phyloP scores from a whole-genome alignment of 2,888 invertebrate genomes.

The Phytoseiulus persimilis region DNA sequence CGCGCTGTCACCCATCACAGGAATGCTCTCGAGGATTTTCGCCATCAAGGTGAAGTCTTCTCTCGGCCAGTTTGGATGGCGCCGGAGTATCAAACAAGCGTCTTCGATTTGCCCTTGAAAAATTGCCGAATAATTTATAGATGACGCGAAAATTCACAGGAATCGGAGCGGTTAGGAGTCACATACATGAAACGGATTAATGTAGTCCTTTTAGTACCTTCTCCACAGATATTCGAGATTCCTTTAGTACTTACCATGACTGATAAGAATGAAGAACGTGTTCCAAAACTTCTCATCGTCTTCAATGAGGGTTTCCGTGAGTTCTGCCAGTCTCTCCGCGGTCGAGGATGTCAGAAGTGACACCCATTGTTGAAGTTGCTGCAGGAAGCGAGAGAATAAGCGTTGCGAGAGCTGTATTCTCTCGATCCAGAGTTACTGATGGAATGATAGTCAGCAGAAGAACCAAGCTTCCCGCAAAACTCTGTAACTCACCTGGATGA shows the following conservation, averaged over 20 bases:
- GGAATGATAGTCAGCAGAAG: too few species aligned
- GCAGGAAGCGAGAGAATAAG: not conserved
- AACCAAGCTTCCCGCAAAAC: too few species aligned
- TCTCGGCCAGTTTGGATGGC: not conserved
- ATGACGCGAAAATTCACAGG: too few species aligned
- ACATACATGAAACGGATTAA: too few species aligned
- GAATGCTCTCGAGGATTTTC: conserved; percentile 23
- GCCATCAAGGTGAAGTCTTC: conserved; percentile 20
- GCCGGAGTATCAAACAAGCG: conserved; percentile 7
- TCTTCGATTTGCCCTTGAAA: conserved; percentile 35
- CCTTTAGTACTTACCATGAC: not conserved
- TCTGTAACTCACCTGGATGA: conserved; percentile 11
- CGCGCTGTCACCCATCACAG: not conserved
- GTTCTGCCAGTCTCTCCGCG: not conserved
- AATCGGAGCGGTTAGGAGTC: too few species aligned
- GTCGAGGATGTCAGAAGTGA: not conserved
- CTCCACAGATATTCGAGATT: too few species aligned
- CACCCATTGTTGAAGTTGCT: conserved; percentile 29
- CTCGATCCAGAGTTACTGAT: too few species aligned
- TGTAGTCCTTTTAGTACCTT: too few species aligned
- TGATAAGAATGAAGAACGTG: conserved; percentile 8
- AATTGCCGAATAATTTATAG: too few species aligned
- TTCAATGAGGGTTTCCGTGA: not conserved
- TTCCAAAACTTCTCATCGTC: conserved; percentile 18
- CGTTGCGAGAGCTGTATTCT: too few species aligned